Evolutionary conservation across 2,113 vertebrate species (phyloP), one percentile per base, ranked within the genome.

Genomic region (Abramis brama): DNA sequence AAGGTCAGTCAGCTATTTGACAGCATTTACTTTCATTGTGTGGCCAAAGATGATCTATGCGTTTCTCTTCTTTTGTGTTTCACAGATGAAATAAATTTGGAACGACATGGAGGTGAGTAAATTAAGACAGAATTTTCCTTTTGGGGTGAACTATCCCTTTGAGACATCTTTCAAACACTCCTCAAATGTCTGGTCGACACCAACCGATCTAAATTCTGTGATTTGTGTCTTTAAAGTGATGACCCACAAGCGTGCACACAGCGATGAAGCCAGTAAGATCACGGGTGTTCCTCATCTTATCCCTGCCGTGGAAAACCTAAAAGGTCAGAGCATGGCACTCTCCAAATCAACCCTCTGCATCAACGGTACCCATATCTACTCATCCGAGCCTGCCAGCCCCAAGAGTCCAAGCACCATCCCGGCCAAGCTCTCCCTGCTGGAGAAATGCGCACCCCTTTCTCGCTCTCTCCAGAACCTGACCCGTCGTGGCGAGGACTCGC

Each of bases 301-400:
- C 70, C 88, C 73, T 0, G 91, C 91, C 0, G 52, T 93, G 45
- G 96, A 94, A 83, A 95, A 92, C 83, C 92, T 96, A 1, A 95
- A 94, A 90, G 93, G 95, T 85, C 96, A 95, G 36, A 92, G 86
- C 0, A 96, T 95, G 2, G 86, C 94, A 0, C 89, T 91, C 85
- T 96, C 97, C 66, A 93, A 96, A 62, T 99, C 98, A 0, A 97
- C 97, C 0, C 92, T 99, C 47, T 99, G 98, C 82, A 97, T 99
- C 92, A 99, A 99, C 0, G 98, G 98, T 78, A 99, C 96, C 92
- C 98, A 99, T 4, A 90, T 99, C 36, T 99, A 99, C 87, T 92
- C 93, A 87, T 93, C 93, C 0, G 95, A 2, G 93, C 96, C 57
- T 0, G 95, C 95, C 2, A 91, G 86, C 50, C 85, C 93, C 87